Percentiles rank a stretch among this genome's conserved stretches.
Evolutionary conservation across 2,797 vertebrate species (phyloP).

Genomic region (Tarsius wallacei): DNA sequence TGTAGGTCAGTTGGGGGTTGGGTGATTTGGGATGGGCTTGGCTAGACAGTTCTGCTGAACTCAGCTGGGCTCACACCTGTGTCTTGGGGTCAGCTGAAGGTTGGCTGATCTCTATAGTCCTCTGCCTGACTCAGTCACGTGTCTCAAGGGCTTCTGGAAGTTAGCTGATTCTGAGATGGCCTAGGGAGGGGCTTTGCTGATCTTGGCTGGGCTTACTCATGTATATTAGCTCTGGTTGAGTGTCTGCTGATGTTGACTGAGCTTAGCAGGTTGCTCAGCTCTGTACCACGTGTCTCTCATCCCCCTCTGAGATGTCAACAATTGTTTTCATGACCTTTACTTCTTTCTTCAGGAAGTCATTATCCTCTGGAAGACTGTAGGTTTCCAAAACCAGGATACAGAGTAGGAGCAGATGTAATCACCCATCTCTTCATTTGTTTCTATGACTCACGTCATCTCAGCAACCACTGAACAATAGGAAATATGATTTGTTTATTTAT

Average conservation of each 20-base stretch:
- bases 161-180: background rate
- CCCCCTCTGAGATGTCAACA: background rate
- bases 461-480: constrained; percentile 94
- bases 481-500: no score
- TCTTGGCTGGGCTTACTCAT: background rate
- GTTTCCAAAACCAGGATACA: background rate
- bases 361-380: background rate
- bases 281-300: background rate
- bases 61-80: background rate
- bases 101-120: background rate
- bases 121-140: background rate
- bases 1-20: background rate
- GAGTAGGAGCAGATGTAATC: background rate
- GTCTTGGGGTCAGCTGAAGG: background rate
- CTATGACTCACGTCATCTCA: background rate
- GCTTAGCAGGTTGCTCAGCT: background rate
- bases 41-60: background rate
- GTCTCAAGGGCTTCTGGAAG: background rate
- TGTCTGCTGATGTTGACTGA: background rate
- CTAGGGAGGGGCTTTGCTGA: background rate
- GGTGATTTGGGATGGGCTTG: background rate
- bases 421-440: background rate
- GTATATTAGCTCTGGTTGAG: no score
- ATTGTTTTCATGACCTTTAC: background rate
- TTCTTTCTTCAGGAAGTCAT: background rate